Base-by-base conservation (phyloP, 2,797 vertebrate genomes). In the Paratrypauchen microcephalus region DNA sequence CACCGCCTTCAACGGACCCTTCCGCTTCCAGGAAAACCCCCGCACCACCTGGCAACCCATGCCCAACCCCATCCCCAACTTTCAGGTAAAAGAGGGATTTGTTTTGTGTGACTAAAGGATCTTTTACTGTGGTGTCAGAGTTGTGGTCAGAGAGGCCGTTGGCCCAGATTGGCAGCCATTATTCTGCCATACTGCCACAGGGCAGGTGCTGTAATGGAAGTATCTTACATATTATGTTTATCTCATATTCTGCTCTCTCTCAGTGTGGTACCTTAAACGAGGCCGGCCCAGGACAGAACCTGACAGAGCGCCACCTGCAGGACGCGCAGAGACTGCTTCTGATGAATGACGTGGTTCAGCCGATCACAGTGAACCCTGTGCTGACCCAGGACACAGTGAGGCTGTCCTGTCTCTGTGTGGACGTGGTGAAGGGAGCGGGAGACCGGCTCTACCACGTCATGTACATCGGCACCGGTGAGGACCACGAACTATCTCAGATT, bases 21-120 rank as follows among this genome's bases (percentile, higher is more conserved):
- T 98, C 87, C 96, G 96, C 77, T 97, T 95, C 86, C 97, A 99
- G 91, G 97, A 99, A 82, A 98, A 97, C 87, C 97, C 96, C 0
- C 95, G 97, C 65, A 95, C 95, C 0, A 94, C 95, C 76, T 99
- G 97, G 97, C 94, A 97, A 72, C 95, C 96, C 0, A 96, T 95
- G 68, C 93, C 95, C 6, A 98, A 99, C 84, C 96, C 97, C 72
- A 97, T 96, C 65, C 94, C 95, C 64, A 95, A 96, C 88, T 99
- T 98, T 86, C 96, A 98, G 96, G 97, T 97, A 69, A 3, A 52
- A 15, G 13, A 4, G 15, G 0, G 5, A 1, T 4, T 6, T 19
- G 6, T 50, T 24, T 45, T 45, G 41, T 45, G 13, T 15, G 41
- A 45, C 13, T 4, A 45, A 45, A 45, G 41, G 16, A 16, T 13